Percentiles rank a stretch among this genome's conserved stretches.
Evolutionary conservation across 2,888 invertebrate species (phyloP).

Genomic region (Morpho achilles): DNA sequence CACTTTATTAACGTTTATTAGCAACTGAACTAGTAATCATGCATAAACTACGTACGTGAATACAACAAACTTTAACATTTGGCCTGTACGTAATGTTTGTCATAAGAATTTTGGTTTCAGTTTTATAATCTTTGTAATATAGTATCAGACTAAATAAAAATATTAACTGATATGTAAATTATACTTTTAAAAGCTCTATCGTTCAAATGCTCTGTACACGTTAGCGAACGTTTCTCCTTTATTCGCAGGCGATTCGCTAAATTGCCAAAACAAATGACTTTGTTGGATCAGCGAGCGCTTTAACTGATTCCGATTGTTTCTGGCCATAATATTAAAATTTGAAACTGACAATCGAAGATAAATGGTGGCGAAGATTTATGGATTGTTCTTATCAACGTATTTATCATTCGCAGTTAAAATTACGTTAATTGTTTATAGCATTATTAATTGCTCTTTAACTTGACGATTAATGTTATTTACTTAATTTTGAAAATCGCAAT

Average conservation of each 20-base stretch:
- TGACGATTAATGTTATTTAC: no score
- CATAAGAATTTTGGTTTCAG: no score
- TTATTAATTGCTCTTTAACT: not conserved
- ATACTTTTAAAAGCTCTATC: not conserved
- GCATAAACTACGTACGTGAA: no score
- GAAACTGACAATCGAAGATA: not conserved
- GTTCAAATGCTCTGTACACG: conserved; percentile 1
- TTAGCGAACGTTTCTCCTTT: conserved; percentile 13
- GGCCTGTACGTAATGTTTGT: no score
- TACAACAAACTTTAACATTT: no score
- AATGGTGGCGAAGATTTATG: not conserved
- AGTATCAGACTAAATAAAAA: no score
- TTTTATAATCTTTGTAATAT: no score
- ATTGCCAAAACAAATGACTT: conserved; percentile 25
- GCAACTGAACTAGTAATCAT: no score
- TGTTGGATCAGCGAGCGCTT: conserved; percentile 10
- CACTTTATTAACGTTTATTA: no score
- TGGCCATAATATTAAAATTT: conserved; percentile 6
- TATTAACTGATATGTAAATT: no score
- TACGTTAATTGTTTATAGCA: not conserved
- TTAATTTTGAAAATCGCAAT: no score
- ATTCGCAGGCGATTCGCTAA: conserved; percentile 26
- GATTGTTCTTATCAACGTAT: not conserved
- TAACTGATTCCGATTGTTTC: conserved; percentile 12
- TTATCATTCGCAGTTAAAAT: not conserved